Conservation (phyloP, 2,797 vertebrate species). For the Intellagama lesueurii region DNA sequence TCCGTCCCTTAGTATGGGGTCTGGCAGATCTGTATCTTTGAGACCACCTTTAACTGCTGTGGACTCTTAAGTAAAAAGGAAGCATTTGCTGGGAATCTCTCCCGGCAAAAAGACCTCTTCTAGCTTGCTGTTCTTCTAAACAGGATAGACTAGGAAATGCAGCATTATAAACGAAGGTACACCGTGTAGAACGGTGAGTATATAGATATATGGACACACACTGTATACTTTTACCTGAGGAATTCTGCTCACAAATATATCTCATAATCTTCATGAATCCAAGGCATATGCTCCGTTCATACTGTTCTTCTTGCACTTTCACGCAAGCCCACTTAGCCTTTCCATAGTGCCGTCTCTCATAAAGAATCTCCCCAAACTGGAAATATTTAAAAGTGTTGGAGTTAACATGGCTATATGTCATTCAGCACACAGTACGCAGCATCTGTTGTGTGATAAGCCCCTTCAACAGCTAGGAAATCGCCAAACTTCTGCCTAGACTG, state of each 20-base stretch:
- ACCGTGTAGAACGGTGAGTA: background rate
- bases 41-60: background rate
- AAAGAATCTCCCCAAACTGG: slow-evolving; percentile 86
- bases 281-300: slow-evolving; percentile 92
- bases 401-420: background rate
- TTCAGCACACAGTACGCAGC: too few relatives aligned
- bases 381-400: background rate
- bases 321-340: slow-evolving; percentile 91
- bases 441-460: too few relatives aligned
- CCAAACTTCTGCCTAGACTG: too few relatives aligned
- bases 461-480: background rate
- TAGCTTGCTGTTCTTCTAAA: background rate
- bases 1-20: too few relatives aligned
- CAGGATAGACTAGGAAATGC: background rate
- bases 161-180: too few relatives aligned
- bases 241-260: slow-evolving; percentile 92
- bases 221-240: slow-evolving; percentile 79
- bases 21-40: too few relatives aligned
- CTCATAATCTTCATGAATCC: slow-evolving; percentile 94
- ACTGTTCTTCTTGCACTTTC: slow-evolving; percentile 84
- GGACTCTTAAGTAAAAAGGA: background rate
- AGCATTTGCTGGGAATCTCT: background rate
- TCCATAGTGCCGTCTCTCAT: slow-evolving; percentile 87
- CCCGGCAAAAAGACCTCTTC: background rate
- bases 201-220: background rate